phyloP scores from a whole-genome alignment of 2,797 vertebrate species.

The Sebastes hubbsi region DNA sequence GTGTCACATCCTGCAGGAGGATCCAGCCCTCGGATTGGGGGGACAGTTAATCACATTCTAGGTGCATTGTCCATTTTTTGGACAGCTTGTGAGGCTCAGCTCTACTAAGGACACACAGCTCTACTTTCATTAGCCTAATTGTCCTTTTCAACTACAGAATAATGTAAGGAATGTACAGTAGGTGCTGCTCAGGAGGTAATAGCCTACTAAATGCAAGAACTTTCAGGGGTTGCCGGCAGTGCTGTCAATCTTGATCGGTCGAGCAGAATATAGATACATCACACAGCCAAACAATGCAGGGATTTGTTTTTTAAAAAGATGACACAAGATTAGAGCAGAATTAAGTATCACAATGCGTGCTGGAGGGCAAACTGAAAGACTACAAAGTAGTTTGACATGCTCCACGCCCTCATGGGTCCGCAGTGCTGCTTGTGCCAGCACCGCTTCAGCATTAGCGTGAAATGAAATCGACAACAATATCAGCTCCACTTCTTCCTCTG shows the following conservation, averaged over 20 bases:
- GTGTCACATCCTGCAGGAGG: constrained; percentile 4
- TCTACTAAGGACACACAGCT: not conserved
- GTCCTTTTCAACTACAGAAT: not conserved
- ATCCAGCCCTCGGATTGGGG: not conserved
- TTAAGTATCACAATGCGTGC: not conserved
- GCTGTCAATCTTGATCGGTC: not conserved
- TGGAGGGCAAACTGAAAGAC: not conserved
- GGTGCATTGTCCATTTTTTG: not conserved
- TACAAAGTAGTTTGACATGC: not conserved
- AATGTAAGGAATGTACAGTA: not conserved
- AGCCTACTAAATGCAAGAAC: not conserved
- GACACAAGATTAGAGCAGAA: not conserved
- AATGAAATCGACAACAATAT: not conserved
- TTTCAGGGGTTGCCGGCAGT: not conserved
- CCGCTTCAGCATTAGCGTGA: not conserved
- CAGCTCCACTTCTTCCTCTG: not conserved
- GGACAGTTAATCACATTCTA: not conserved
- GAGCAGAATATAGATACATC: not conserved
- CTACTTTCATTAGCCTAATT: not conserved
- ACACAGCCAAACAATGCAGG: not conserved
- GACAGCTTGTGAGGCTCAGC: not conserved
- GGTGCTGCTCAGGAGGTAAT: not conserved
- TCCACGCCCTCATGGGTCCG: not conserved
- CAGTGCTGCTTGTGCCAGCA: not conserved
- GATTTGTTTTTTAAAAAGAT: not conserved